Conservation (phyloP, 2,888 invertebrate species). For the Dastarcus helophoroides region DNA sequence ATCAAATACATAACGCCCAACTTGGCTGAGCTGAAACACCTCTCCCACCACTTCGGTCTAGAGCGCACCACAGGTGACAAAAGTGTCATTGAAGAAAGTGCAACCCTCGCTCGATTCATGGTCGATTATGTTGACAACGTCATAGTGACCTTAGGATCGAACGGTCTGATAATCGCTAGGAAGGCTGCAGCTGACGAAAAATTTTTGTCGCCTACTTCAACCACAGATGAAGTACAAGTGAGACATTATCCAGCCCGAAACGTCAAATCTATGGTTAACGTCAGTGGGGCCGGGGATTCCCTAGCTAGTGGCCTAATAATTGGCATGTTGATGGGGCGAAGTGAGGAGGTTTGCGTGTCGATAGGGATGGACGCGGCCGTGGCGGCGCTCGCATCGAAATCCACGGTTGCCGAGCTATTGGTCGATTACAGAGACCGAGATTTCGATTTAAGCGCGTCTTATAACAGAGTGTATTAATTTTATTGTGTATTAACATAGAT, state of each 20-base stretch:
- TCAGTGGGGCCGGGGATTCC: constrained; percentile 78
- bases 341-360: constrained; percentile 47
- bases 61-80: constrained; percentile 12
- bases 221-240: constrained; percentile 16
- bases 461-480: no score
- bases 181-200: constrained; percentile 23
- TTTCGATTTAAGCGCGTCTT: no score
- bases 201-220: constrained; percentile 17
- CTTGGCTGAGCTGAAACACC: constrained; percentile 58
- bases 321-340: constrained; percentile 44
- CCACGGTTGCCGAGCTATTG: constrained; percentile 46
- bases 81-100: constrained; percentile 30
- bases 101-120: constrained; percentile 31
- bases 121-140: constrained; percentile 43
- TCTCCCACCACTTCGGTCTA: constrained; percentile 43
- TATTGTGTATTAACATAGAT: no score
- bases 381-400: constrained; percentile 44
- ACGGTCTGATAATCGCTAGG: constrained; percentile 46
- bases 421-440: constrained; percentile 19
- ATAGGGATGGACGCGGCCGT: constrained; percentile 52
- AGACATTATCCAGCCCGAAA: constrained; percentile 38
- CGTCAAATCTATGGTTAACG: constrained; percentile 47
- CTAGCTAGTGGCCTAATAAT: constrained; percentile 59
- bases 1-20: constrained; percentile 68
- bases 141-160: constrained; percentile 50